Evolutionary conservation across 2,888 invertebrate genomes (phyloP).

Genomic region (Drosophila rubida): DNA sequence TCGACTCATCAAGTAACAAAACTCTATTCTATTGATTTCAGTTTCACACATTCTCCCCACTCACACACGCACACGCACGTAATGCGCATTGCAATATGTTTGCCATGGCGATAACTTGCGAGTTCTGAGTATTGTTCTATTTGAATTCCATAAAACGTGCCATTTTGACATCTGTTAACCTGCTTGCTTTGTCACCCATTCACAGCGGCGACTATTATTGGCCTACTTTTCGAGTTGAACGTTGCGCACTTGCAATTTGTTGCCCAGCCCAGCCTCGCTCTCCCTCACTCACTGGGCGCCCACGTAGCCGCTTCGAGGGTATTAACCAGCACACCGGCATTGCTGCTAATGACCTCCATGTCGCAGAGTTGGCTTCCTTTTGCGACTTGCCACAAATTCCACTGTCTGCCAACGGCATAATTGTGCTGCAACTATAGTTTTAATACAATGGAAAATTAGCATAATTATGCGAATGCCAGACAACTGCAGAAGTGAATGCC

Average conservation of each 20-base stretch:
- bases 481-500: background rate
- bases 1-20: constrained; percentile 49
- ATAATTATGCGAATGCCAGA: background rate
- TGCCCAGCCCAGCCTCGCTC: background rate
- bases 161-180: constrained; percentile 16
- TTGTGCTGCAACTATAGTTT: constrained; percentile 18
- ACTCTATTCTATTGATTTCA: constrained; percentile 35
- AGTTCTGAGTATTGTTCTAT: constrained; percentile 1
- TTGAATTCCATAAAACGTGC: constrained; percentile 20
- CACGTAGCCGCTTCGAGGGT: background rate
- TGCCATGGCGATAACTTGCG: constrained; percentile 1
- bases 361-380: constrained; percentile 5
- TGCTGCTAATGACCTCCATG: constrained; percentile 12
- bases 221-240: constrained; percentile 7
- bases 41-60: constrained; percentile 1
- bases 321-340: constrained; percentile 4
- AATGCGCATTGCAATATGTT: constrained; percentile 5
- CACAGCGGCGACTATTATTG: constrained; percentile 1
- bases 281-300: background rate
- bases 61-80: background rate
- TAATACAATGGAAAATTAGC: constrained; percentile 6
- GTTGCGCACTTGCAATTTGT: constrained; percentile 12
- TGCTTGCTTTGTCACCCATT: background rate
- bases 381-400: constrained; percentile 3
- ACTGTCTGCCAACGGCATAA: constrained; percentile 1